These are phyloP conservation scores for Leptogaster cylindrica DNA, from an alignment of 2,888 invertebrate species.

Conservation along the genomic window DNA sequence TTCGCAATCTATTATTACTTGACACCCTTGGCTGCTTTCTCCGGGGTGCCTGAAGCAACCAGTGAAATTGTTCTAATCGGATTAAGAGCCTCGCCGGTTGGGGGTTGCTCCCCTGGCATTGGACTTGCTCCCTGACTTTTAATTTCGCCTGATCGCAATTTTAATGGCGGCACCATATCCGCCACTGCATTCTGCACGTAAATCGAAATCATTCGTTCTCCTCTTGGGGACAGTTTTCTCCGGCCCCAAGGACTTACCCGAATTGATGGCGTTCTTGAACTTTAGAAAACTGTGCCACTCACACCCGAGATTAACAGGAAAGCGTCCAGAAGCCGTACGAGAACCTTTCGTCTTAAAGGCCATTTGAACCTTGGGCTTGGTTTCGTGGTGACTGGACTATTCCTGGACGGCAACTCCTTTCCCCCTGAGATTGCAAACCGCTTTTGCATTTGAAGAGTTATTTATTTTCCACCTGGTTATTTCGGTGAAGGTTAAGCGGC, in stretches of 20 bases:
- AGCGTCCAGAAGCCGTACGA: no score
- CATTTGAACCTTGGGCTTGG: no score
- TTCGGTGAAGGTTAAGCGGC: no score
- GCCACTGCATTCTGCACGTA: not conserved
- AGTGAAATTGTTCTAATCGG: constrained; percentile 23
- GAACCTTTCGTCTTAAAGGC: no score
- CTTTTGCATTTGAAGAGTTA: no score
- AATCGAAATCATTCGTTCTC: not conserved
- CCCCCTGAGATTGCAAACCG: no score
- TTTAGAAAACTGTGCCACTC: no score
- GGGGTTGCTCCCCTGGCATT: constrained; percentile 4
- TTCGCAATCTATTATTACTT: not conserved
- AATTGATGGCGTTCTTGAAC: constrained; percentile 6
- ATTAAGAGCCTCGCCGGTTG: constrained; percentile 9
- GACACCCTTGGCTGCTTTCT: not conserved
- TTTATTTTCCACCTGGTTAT: no score
- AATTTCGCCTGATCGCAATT: constrained; percentile 27
- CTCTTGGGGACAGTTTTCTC: no score
- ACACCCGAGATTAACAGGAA: no score
- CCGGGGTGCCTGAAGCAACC: constrained; percentile 1
- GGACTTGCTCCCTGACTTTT: constrained; percentile 29
- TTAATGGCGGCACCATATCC: constrained; percentile 15
- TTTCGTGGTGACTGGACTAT: no score
- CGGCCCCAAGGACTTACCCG: not conserved
- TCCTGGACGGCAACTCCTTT: no score